Conservation (phyloP, 2,888 invertebrate genomes). For the Taenaris catops region DNA sequence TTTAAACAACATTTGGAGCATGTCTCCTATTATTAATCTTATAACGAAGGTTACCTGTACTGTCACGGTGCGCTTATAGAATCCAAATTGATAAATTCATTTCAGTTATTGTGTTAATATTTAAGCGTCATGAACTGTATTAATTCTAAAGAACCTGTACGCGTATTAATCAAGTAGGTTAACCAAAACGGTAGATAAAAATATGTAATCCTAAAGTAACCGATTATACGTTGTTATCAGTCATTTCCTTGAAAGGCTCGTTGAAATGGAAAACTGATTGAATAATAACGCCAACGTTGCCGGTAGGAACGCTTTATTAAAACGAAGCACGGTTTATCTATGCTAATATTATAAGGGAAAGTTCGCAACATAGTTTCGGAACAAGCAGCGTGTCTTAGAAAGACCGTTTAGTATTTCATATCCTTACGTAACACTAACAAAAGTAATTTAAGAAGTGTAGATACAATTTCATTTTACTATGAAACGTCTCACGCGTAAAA, state of each 20-base stretch:
- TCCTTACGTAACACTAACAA: conserved; percentile 4
- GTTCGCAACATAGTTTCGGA: conserved; percentile 15
- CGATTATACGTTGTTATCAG: conserved; percentile 2
- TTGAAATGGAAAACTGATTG: conserved; percentile 11
- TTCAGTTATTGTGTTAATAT: too few relatives aligned
- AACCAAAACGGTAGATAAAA: too few relatives aligned
- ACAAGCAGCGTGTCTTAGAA: conserved; percentile 8
- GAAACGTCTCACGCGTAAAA: too few relatives aligned
- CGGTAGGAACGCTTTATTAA: conserved; percentile 15
- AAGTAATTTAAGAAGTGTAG: not conserved
- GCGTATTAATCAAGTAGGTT: too few relatives aligned
- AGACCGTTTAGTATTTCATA: conserved; percentile 3
- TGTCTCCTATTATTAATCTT: too few relatives aligned
- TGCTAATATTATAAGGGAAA: conserved; percentile 22
- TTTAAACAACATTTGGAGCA: too few relatives aligned
- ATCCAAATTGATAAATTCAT: too few relatives aligned
- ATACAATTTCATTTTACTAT: not conserved
- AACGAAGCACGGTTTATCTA: conserved; percentile 16
- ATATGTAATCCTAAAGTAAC: too few relatives aligned
- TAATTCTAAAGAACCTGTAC: too few relatives aligned
- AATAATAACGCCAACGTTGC: conserved; percentile 9
- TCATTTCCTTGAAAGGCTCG: conserved; percentile 3
- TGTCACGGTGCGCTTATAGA: too few relatives aligned
- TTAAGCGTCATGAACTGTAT: too few relatives aligned
- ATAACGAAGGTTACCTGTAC: too few relatives aligned